These are phyloP conservation scores for Spinus pinus DNA, from an alignment of 2,797 vertebrate genomes.

Conservation along the genomic window DNA sequence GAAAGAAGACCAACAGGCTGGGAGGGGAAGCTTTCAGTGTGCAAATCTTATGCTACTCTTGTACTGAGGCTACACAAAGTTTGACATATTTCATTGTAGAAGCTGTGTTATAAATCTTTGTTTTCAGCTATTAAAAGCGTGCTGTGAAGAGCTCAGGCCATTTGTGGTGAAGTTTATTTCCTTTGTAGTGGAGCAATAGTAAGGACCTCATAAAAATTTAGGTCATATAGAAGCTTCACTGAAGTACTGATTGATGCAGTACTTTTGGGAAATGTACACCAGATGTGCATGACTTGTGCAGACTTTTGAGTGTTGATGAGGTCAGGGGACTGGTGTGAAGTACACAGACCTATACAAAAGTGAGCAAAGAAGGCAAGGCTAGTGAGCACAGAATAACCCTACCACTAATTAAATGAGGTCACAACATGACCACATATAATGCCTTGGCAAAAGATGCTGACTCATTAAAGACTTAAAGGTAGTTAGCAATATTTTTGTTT, in stretches of 20 bases:
- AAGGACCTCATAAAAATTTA: not conserved
- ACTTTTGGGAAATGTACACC: not conserved
- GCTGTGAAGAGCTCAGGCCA: not conserved
- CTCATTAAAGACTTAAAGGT: not conserved
- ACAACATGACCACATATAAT: not conserved
- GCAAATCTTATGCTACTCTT: not conserved
- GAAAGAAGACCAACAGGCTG: not conserved
- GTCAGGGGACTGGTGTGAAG: not conserved
- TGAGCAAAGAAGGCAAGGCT: not conserved
- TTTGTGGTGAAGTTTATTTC: not conserved
- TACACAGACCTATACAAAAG: not conserved
- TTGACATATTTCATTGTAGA: not conserved
- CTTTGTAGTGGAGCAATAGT: rapidly evolving
- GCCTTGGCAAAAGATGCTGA: not conserved
- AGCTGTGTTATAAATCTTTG: not conserved
- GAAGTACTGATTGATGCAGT: not conserved
- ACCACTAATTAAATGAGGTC: not conserved
- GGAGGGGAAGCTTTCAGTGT: not conserved
- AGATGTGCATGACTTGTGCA: not conserved
- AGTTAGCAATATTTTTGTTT: not conserved
- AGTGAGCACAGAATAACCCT: not conserved
- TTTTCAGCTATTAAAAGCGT: not conserved
- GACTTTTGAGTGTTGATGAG: not conserved
- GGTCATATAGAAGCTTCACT: not conserved
- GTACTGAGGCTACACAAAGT: not conserved